These are phyloP conservation scores for Seira sanloemensis DNA, from an alignment of 2,888 invertebrate species.

Conservation along the genomic window DNA sequence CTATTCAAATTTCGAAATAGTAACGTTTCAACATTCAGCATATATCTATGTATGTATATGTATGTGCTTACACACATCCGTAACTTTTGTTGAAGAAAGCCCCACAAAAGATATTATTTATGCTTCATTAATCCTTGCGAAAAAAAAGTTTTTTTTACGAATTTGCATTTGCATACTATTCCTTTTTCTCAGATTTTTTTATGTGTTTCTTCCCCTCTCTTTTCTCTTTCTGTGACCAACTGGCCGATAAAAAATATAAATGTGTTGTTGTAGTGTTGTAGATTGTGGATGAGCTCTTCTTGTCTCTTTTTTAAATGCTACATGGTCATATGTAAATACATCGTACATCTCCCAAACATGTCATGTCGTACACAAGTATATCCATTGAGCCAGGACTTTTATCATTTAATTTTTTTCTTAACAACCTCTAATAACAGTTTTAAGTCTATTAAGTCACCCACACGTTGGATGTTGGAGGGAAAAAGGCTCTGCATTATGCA, in stretches of 20 bases:
- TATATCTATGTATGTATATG: too few species aligned
- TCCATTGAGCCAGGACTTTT: background rate
- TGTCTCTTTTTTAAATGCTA: background rate
- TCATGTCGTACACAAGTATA: background rate
- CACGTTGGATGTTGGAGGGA: too few species aligned
- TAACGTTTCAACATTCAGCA: too few species aligned
- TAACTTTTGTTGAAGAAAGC: slow-evolving; percentile 8
- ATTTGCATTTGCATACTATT: slow-evolving; percentile 39
- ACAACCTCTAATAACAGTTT: slow-evolving; percentile 47
- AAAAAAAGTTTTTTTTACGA: too few species aligned
- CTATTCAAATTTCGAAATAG: too few species aligned
- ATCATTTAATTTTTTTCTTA: slow-evolving; percentile 32
- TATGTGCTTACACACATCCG: background rate
- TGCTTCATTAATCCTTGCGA: slow-evolving; percentile 58
- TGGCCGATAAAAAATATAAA: slow-evolving; percentile 22
- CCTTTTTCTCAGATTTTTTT: background rate
- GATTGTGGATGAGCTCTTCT: too few species aligned
- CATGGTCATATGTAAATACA: background rate
- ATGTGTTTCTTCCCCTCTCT: slow-evolving; percentile 11
- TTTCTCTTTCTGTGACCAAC: slow-evolving; percentile 23
- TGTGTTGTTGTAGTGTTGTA: too few species aligned
- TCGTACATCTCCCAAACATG: background rate
- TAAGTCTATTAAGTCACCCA: slow-evolving; percentile 43
- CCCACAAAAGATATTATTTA: slow-evolving; percentile 46
- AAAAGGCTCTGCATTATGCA: too few species aligned